phyloP scores from a whole-genome alignment of 92 coral and sea anemone genomes.

The Actinostola sp. region DNA sequence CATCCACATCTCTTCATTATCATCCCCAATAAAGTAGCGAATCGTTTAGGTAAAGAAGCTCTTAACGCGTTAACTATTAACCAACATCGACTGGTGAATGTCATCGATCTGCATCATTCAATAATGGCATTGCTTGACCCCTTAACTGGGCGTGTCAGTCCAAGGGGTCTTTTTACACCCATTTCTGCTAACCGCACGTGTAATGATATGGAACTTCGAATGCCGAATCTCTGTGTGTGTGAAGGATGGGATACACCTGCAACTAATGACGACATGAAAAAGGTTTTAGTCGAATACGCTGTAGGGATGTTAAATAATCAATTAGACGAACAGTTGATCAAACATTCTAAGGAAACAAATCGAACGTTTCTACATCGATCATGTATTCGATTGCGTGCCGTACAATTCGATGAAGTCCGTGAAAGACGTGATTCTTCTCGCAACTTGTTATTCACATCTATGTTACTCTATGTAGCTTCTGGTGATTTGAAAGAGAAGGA shows the following conservation, averaged over 20 bases:
- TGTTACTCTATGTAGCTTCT: conserved; percentile 65
- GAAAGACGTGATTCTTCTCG: conserved; percentile 43
- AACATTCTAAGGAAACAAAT: neutral
- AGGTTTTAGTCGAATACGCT: conserved; percentile 67
- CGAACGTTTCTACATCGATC: conserved; percentile 21
- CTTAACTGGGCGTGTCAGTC: conserved; percentile 40
- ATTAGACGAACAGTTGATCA: conserved; percentile 28
- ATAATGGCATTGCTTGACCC: conserved; percentile 53
- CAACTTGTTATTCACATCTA: conserved; percentile 53
- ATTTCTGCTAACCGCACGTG: conserved; percentile 59
- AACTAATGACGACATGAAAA: conserved; percentile 47
- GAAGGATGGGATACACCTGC: conserved; percentile 72
- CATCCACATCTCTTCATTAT: conserved; percentile 63
- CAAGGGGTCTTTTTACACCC: conserved; percentile 58
- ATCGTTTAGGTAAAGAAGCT: conserved; percentile 52
- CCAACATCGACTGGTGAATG: conserved; percentile 58
- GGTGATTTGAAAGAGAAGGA: conserved; percentile 72
- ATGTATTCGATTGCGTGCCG: conserved; percentile 55
- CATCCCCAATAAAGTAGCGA: conserved; percentile 63
- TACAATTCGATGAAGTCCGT: conserved; percentile 46
- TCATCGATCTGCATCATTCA: conserved; percentile 68
- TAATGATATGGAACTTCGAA: conserved; percentile 52
- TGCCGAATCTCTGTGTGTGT: conserved; percentile 76
- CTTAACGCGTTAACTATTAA: conserved; percentile 51
- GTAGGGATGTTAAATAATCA: conserved; percentile 66